Evolutionary conservation across 2,888 invertebrate species (phyloP), one percentile per base, ranked within the genome.

Genomic region (Drosophila paramelanica): DNA sequence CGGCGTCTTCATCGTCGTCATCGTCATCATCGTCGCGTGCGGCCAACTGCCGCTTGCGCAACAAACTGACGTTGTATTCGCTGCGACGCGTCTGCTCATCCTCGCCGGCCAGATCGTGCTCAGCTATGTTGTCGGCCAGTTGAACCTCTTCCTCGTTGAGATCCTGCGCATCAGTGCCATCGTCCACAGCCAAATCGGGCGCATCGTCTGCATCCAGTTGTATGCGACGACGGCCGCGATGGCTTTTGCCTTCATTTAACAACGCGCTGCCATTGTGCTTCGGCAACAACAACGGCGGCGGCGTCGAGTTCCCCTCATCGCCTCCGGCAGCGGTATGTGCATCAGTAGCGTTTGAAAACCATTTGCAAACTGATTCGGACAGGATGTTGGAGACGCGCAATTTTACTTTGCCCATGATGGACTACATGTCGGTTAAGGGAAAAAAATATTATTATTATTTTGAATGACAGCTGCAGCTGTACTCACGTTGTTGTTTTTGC

Each of bases 391-490:
- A 89, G 10, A 92, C 91, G 38, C 91, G 90, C 47, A 88, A 91
- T 61, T 91, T 91, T 38, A 92, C 88, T 83, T 91, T 92, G 62
- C 89, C 90, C 66, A 92, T 92, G 68, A 92, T 89, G 57, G 92
- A 92, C 92, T 92, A 13, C 27, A 17, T 7, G 17, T 7, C 14
- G 11, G 6, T 13, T 11, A 5, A 4, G 10, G 17, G 11, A 8
- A 33, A n/a, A 7, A 39, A 4, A 25, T 38, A 11, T 33, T 25
- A 1, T 10, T 17, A 11, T n/a, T 38, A n/a, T 36, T 25, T 45
- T 38, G 36, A 36, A n/a, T 50, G 13, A 6, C 14, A 31, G 36
- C 17, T 42, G 49, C 52, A 71, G 73, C 79, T 85, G 79, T 88
- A 83, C 82, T 83, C 60, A 83, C 82, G 56, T 85, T 80, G 52